Conservation (phyloP, 2,113 vertebrate species). For the Eubucco bourcierii region DNA sequence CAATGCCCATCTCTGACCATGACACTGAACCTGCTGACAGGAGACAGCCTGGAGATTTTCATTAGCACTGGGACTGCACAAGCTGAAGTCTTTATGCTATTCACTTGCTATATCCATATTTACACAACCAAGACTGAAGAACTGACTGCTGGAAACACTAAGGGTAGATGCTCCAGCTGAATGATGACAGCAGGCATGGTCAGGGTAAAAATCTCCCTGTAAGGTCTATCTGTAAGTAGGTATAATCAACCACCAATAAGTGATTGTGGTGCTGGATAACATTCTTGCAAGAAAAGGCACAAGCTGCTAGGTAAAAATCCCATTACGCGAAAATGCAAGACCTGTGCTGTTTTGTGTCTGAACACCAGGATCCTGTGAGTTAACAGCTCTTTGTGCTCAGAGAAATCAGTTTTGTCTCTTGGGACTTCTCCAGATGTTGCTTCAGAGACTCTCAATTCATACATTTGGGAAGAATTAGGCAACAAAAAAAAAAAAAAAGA, state of each 20-base stretch:
- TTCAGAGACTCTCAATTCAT: neutral
- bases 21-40: neutral
- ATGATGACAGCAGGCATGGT: neutral
- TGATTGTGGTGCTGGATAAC: neutral
- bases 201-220: neutral
- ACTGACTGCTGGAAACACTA: neutral
- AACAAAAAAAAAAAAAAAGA: rapidly evolving
- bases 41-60: neutral
- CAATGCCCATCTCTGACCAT: neutral
- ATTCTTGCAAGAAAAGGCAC: neutral
- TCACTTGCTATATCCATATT: neutral
- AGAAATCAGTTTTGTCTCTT: slow-evolving; percentile 30
- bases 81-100: neutral
- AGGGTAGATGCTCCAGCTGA: neutral
- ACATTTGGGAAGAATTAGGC: neutral
- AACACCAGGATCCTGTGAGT: neutral
- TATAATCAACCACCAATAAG: neutral
- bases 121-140: neutral
- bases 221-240: neutral
- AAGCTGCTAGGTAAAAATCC: neutral
- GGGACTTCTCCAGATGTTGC: slow-evolving; percentile 45
- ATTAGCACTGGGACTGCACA: neutral
- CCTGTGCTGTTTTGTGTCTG: neutral
- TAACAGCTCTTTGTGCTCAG: neutral
- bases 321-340: neutral